phyloP scores from a whole-genome alignment of 2,113 vertebrate species.

The Casuarius casuarius region DNA sequence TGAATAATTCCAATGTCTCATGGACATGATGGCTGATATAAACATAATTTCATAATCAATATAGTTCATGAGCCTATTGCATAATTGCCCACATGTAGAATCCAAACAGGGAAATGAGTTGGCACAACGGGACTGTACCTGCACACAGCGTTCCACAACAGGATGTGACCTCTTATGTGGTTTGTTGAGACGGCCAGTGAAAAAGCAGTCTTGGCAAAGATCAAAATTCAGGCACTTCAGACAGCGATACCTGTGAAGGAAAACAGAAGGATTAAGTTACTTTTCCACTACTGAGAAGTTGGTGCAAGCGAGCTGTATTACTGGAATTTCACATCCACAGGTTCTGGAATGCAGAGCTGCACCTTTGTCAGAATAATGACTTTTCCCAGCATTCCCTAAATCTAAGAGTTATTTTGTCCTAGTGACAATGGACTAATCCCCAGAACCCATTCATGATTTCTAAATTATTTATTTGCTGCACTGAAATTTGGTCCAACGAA shows the following conservation, averaged over 20 bases:
- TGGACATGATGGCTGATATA: background rate
- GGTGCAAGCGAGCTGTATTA: background rate
- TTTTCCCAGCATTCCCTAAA: background rate
- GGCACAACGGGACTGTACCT: constrained; percentile 68
- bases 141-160: constrained; percentile 79
- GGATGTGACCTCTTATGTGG: constrained; percentile 83
- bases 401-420: background rate
- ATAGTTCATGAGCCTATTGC: background rate
- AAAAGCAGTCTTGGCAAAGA: constrained; percentile 87
- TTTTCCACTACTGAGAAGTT: background rate
- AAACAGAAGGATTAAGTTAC: background rate
- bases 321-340: background rate
- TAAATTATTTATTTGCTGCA: background rate
- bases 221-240: constrained; percentile 87
- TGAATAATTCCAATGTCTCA: background rate
- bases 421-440: background rate
- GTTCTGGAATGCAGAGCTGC: background rate
- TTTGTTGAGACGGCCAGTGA: constrained; percentile 72
- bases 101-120: background rate
- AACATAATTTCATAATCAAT: background rate
- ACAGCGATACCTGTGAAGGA: constrained; percentile 81
- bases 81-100: background rate
- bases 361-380: background rate
- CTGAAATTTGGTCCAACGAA: background rate
- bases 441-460: background rate